Evolutionary conservation across 2,113 vertebrate genomes (phyloP), one percentile per base, ranked within the genome.

Genomic region (Pongo abelii): DNA sequence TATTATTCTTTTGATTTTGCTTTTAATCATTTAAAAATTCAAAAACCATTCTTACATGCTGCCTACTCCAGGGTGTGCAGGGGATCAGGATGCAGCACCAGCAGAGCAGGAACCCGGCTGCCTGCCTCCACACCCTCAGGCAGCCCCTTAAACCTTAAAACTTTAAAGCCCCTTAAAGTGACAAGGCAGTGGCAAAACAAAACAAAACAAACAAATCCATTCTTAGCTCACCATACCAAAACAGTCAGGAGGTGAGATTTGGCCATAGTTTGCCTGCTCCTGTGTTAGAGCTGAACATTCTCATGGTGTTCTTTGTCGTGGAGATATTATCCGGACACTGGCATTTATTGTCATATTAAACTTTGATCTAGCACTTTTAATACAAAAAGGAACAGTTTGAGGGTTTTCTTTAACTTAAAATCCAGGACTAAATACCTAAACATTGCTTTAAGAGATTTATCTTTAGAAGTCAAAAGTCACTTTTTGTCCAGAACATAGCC

Each of bases 1-100:
- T 80, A 50, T 69, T 80, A 46, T 69, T 43, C 8, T 95, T 95
- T 86, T 61, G 23, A 27, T 88, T 94, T 93, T 96, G 9, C 38
- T 84, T 48, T 80, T 4, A 35, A 61, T 25, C 46, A 87, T 72
- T 87, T 72, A 86, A 50, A 84, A 52, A 84, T 2, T 32, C 46
- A 61, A 83, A 93, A 70, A 27, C 27, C 10, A 40, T 67, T 40
- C 48, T 61, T 61, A 61, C 23, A 10, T 0, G 23, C 59, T 61
- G 23, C 59, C 59, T 61, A 25, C 59, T 61, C 22, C 8, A 61
- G 2, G 59, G 59, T 61, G 23, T 61, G 52, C 17, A 55, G 23
- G 59, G 59, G 59, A 25, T 61, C 23, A 3, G 23, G 59, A 10
- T 61, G 59, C 23, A 61, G 59, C 22, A 25, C 59, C 17, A 55